Conservation (phyloP, 2,113 vertebrate genomes). For the Bambusicola thoracicus region DNA sequence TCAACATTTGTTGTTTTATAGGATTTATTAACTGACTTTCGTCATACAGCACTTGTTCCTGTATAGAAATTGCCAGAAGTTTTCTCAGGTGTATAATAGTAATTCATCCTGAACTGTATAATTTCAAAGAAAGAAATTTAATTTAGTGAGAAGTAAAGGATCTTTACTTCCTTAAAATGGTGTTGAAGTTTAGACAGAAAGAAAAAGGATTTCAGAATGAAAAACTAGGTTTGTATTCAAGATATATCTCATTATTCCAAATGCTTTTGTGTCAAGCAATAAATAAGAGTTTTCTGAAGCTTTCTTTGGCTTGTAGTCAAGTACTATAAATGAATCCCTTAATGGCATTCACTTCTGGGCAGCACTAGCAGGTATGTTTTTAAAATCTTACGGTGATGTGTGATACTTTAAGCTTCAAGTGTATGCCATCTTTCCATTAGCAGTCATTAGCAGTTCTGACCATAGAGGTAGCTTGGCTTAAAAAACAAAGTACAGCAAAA, state of each 20-base stretch:
- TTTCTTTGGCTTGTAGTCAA: conserved; percentile 23
- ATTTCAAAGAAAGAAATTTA: not conserved
- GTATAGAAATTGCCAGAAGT: not conserved
- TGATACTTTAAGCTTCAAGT: not conserved
- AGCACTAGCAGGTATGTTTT: not conserved
- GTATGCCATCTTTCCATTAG: not conserved
- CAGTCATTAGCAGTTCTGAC: not conserved
- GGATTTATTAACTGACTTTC: not conserved
- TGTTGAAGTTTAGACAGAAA: not conserved
- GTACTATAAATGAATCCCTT: not conserved
- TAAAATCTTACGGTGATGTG: not conserved
- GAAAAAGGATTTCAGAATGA: not conserved
- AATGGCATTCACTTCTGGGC: conserved; percentile 12
- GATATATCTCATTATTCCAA: not conserved
- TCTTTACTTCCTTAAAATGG: not conserved
- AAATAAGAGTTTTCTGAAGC: not conserved
- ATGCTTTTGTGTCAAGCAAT: not conserved
- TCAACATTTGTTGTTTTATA: not conserved
- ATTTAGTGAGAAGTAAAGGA: not conserved
- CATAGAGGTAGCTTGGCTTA: not conserved
- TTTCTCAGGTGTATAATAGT: not conserved
- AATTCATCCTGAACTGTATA: not conserved
- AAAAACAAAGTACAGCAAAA: not conserved
- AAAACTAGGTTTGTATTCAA: not conserved
- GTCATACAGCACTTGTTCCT: not conserved